Evolutionary conservation across 2,888 invertebrate genomes (phyloP).

Genomic region (Eustalomyia histrio): DNA sequence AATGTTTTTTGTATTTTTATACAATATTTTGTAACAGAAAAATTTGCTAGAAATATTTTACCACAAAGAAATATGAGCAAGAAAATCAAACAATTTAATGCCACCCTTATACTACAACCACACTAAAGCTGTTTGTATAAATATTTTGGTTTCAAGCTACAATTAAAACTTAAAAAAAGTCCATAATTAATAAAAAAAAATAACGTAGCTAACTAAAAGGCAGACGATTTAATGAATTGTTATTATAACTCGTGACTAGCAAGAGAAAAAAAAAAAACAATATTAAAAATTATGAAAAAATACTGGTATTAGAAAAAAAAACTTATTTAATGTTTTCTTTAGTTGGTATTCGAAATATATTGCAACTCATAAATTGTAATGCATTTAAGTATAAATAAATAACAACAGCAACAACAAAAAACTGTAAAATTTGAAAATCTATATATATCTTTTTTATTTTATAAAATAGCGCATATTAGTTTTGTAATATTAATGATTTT

Average conservation of each 20-base stretch:
- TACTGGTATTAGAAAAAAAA: conserved; percentile 31
- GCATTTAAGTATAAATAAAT: conserved; percentile 27
- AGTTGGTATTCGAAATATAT: neutral
- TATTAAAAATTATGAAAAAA: neutral
- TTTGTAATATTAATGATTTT: neutral
- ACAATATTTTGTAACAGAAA: too few species aligned
- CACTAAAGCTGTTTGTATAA: conserved; percentile 14
- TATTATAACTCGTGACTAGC: conserved; percentile 61
- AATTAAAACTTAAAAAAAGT: conserved; percentile 58
- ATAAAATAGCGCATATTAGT: conserved; percentile 18
- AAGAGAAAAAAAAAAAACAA: conserved; percentile 28
- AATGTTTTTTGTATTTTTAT: too few species aligned
- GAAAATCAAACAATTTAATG: neutral
- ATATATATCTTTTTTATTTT: conserved; percentile 8
- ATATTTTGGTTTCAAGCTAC: conserved; percentile 55
- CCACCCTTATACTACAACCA: neutral
- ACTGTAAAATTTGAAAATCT: neutral
- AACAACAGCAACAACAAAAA: too few species aligned
- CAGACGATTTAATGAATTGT: conserved; percentile 63
- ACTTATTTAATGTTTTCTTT: neutral
- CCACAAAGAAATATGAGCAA: too few species aligned
- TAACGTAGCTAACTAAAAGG: conserved; percentile 54
- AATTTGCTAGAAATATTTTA: too few species aligned
- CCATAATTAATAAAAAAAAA: conserved; percentile 59
- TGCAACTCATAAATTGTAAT: conserved; percentile 29